Base-by-base conservation (phyloP, 2,888 invertebrate genomes). In the Acanthosoma haemorrhoidale region DNA sequence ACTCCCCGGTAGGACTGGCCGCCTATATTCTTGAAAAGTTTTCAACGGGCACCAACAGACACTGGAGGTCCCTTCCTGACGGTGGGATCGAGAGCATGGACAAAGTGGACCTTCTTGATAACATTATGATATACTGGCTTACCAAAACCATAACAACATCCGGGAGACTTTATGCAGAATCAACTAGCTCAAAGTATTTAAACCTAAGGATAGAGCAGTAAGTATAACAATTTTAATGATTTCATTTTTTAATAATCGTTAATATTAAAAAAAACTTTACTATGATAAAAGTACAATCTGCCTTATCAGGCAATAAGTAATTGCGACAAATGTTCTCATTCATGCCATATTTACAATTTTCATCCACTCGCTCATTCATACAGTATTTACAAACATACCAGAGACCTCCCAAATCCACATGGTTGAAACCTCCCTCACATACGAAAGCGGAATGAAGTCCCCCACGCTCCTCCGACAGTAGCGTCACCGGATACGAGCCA, bases 11-110 rank as follows among this genome's bases (percentile, higher is more conserved):
- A 0, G 95, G 94, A 0, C 80, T 96, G 70, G 94, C 94, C 0
- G 91, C 91, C 0, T 96, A 95, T 77, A 90, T 96, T 68, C 80
- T 96, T 13, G 95, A 96, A 77, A 95, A 95, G 79, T 94, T 93
- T 81, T 87, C 88, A 9, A 85, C 87, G 0, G 89, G 90, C 88
- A 91, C 90, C 0, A 84, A 87, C 78, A 77, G 78, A 0, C 78
- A 79, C 0, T 81, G 82, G 76, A 81, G 80, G n/a, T 76, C 80
- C 0, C 80, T 84, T 0, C 77, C 79, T 0, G 89, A 91, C 77
- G 91, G 91, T 0, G 88, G 87, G 2, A 79, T 92, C 0, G 80
- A 81, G 0, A 85, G 86, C 74, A 90, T 86, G 84, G 77, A 87
- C 76, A 5, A 90, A 81, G 88, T 91, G 81, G 79, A 90, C 82